Base-by-base conservation (phyloP, 2,888 invertebrate species). In the Dascillus cervinus region DNA sequence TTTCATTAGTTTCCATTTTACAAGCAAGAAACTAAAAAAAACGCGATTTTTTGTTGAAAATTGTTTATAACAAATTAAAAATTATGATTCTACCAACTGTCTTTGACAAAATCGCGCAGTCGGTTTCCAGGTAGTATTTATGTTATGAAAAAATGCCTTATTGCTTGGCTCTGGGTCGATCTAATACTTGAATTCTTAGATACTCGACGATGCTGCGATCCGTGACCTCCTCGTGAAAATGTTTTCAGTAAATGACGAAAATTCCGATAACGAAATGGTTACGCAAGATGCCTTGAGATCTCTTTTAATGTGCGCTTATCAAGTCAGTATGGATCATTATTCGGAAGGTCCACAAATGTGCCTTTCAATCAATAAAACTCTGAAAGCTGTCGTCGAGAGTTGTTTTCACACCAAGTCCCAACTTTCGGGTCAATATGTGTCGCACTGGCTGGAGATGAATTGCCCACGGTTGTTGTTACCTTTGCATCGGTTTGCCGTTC, bases 391-490 rank as follows among this genome's bases (percentile, higher is more conserved):
- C 17, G 75, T 82, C 28, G 75, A 77, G 47, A 82, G 87, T 10
- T 88, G 88, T 57, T 89, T 87, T 66, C 84, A 87, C 60, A 77
- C 78, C 13, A 85, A 86, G 60, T 75, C 77, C 37, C 69, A 71
- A 26, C 72, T 89, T 44, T 84, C 84, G 28, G 68, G 78, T 11
- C 80, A 80, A 36, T 89, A 77, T 57, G 79, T 88, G 35, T 76
- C 79, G 29, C 84, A 87, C 56, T 90, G 89, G 89, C 70, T 89
- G 12, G 76, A 77, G 50, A 76, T 80, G 41, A 80, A 90, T 65
- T 79, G 83, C 37, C 84, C 83, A 21, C 70, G 87, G 22, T 68
- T 88, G 22, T 71, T 89, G 22, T 69, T 81, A 33, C 79, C 86
- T 2, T 70, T 89, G 12, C 88, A 90, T 60, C 45, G 62, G 28